Evolutionary conservation across 2,797 vertebrate species (phyloP).

Genomic region (Streptopelia turtur): DNA sequence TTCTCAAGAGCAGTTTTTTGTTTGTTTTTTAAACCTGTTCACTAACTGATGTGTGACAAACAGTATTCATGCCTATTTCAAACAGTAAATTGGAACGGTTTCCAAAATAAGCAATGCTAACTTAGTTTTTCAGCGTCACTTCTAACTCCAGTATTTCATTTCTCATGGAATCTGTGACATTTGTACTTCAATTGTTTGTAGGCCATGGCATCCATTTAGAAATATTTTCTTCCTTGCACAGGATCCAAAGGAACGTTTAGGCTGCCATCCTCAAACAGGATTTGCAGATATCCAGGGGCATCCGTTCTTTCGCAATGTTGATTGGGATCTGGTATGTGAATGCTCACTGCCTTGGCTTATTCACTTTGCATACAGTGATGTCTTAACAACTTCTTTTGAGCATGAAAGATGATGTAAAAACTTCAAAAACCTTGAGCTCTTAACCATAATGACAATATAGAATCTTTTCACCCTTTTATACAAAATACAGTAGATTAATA

Average conservation of each 20-base stretch:
- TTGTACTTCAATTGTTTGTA: neutral
- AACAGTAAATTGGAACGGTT: neutral
- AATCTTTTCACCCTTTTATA: neutral
- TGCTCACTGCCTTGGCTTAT: neutral
- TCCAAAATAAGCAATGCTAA: neutral
- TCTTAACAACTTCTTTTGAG: neutral
- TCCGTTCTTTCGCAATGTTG: constrained; percentile 96
- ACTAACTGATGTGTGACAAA: neutral
- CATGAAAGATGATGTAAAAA: neutral
- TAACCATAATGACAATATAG: neutral
- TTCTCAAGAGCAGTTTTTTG: neutral
- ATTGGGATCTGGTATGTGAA: constrained; percentile 94
- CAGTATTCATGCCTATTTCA: neutral
- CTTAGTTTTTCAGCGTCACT: neutral
- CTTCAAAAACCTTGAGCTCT: neutral
- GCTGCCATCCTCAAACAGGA: constrained; percentile 98
- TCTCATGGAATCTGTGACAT: neutral
- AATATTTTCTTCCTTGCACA: constrained; percentile 61
- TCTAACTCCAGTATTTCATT: neutral
- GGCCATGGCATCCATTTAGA: neutral
- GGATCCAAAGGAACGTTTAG: constrained; percentile 97
- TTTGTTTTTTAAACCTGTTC: neutral
- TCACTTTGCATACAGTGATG: neutral
- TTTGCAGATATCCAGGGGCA: constrained; percentile 98
- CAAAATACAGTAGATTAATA: neutral